Percentiles rank a stretch among this genome's conserved stretches.
Evolutionary conservation across 2,888 invertebrate genomes (phyloP).

Genomic region (Agrenia bidenticulata): DNA sequence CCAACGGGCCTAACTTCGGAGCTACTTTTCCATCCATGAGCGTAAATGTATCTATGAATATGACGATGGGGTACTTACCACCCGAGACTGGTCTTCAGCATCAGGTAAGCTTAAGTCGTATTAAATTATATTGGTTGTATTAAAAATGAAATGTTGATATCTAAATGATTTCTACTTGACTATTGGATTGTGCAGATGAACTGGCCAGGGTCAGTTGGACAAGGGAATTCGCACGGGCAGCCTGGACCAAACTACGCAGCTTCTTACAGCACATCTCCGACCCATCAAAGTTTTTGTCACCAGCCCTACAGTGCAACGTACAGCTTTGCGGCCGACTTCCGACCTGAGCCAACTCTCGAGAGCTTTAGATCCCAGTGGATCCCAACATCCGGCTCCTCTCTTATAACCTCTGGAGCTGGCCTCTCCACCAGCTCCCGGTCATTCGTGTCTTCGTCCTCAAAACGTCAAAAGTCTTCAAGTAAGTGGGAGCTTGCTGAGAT

Average conservation of each 20-base stretch:
- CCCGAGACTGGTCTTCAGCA: conserved; percentile 39
- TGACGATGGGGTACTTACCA: conserved; percentile 72
- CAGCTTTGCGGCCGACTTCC: conserved; percentile 79
- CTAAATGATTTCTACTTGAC: not conserved
- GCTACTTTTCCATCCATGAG: conserved; percentile 82
- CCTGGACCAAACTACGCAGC: conserved; percentile 58
- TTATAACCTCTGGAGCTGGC: conserved; percentile 31
- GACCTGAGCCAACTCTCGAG: conserved; percentile 60
- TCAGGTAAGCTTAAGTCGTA: conserved; percentile 26
- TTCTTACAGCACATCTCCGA: conserved; percentile 45
- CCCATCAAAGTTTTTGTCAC: conserved; percentile 46
- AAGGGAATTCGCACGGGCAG: conserved; percentile 59
- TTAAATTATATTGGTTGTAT: too few species aligned
- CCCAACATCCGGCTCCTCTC: conserved; percentile 49
- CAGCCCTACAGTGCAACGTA: conserved; percentile 73
- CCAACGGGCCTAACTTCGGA: conserved; percentile 57
- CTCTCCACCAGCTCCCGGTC: conserved; percentile 34
- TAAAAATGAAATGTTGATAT: conserved; percentile 1
- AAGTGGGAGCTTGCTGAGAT: conserved; percentile 14
- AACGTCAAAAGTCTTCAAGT: conserved; percentile 44
- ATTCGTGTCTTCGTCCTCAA: conserved; percentile 32
- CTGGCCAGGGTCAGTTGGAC: conserved; percentile 62
- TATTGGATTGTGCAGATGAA: conserved; percentile 63
- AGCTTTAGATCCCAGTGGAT: conserved; percentile 49
- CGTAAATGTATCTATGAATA: conserved; percentile 96